Evolutionary conservation across 2,797 vertebrate species (phyloP).

Genomic region (Podarcis lilfordi): DNA sequence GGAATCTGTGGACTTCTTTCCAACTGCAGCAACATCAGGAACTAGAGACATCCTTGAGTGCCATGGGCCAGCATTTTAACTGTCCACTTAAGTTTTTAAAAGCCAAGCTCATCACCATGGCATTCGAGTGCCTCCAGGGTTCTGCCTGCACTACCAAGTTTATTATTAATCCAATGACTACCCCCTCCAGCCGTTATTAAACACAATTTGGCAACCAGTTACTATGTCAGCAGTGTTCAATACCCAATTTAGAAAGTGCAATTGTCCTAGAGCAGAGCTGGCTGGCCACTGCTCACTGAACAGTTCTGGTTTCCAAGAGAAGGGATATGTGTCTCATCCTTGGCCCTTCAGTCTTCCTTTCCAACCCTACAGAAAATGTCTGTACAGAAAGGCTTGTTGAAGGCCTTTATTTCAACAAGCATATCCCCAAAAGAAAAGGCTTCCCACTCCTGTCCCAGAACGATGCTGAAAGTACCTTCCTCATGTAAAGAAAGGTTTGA

Average conservation of each 20-base stretch:
- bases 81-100: neutral
- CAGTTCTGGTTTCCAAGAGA: neutral
- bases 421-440: neutral
- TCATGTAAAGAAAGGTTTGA: neutral
- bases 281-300: neutral
- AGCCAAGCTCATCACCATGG: constrained; percentile 17
- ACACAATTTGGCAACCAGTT: neutral
- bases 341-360: neutral
- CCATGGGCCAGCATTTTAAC: constrained; percentile 13
- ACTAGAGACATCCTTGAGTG: neutral
- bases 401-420: neutral
- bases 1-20: neutral
- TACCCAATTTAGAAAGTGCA: neutral
- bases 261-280: neutral
- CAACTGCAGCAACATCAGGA: neutral
- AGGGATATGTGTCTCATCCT: neutral
- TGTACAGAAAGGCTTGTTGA: neutral
- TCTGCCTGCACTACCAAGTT: neutral
- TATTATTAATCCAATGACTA: neutral
- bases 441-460: neutral
- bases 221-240: constrained; percentile 2
- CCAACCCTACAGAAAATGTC: neutral
- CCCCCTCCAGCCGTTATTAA: constrained; percentile 2
- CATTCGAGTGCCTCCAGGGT: neutral
- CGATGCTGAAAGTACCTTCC: neutral